These are phyloP conservation scores for Psix sp. DNA, from an alignment of 1,140 invertebrate species.

Conservation along the genomic window DNA sequence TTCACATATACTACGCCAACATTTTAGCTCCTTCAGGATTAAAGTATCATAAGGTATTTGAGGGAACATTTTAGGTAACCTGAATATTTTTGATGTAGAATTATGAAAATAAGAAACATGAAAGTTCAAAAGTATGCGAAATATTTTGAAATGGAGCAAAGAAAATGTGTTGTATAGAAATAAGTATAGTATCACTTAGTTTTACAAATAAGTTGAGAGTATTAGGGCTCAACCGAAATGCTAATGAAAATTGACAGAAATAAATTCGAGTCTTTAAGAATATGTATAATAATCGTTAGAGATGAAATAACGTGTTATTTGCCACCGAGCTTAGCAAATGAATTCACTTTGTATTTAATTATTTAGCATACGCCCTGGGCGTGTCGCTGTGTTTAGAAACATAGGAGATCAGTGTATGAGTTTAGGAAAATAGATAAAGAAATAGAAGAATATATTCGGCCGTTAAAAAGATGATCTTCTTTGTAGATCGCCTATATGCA, in stretches of 20 bases:
- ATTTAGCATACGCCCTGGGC: constrained; percentile 74
- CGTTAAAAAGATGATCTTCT: constrained; percentile 57
- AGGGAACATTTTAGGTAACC: too few relatives aligned
- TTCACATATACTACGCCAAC: neutral
- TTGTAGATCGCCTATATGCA: constrained; percentile 14
- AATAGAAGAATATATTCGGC: constrained; percentile 38
- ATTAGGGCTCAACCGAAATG: too few relatives aligned
- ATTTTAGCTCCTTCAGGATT: neutral
- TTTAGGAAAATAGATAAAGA: constrained; percentile 9
- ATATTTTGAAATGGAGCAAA: too few relatives aligned
- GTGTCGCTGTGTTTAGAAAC: constrained; percentile 60
- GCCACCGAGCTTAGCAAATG: constrained; percentile 75
- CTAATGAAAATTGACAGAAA: too few relatives aligned
- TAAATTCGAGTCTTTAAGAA: constrained; percentile 13
- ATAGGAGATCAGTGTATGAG: neutral
- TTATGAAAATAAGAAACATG: too few relatives aligned
- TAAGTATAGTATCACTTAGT: too few relatives aligned
- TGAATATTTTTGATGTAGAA: too few relatives aligned
- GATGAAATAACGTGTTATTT: constrained; percentile 73
- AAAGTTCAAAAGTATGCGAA: too few relatives aligned
- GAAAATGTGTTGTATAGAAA: too few relatives aligned
- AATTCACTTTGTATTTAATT: constrained; percentile 77
- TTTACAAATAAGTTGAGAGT: too few relatives aligned
- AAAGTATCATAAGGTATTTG: too few relatives aligned
- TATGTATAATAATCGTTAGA: constrained; percentile 73